Conservation (phyloP, 2,113 vertebrate genomes). For the Origma solitaria region DNA sequence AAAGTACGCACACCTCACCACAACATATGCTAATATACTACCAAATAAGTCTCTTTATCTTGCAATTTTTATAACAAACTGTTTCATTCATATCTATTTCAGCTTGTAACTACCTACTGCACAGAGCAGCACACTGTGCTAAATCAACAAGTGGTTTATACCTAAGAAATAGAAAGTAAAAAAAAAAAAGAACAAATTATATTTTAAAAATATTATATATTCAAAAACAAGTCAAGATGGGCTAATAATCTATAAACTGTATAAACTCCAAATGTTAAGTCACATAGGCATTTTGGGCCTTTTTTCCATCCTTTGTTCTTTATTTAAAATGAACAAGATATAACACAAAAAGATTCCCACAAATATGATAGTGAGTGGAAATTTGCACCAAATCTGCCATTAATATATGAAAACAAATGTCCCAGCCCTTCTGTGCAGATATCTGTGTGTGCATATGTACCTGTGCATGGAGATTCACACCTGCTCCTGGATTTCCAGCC, state of each 20-base stretch:
- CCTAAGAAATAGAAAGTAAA: not conserved
- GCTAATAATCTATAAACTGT: not conserved
- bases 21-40: conserved; percentile 34
- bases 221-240: not conserved
- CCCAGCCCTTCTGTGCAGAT: not conserved
- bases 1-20: conserved; percentile 44
- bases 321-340: not conserved
- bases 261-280: not conserved
- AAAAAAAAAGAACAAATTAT: not conserved
- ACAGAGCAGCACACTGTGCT: not conserved
- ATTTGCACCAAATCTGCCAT: not conserved
- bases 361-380: not conserved
- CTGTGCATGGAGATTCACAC: not conserved
- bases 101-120: conserved; percentile 16
- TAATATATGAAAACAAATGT: not conserved
- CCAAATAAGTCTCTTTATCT: conserved; percentile 56
- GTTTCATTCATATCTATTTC: conserved; percentile 47
- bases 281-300: not conserved
- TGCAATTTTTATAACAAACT: conserved; percentile 48
- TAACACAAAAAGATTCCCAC: not conserved
- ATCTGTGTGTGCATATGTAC: not conserved
- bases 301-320: not conserved
- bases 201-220: not conserved
- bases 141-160: conserved; percentile 8
- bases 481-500: not conserved